phyloP scores from a whole-genome alignment of 2,888 invertebrate genomes.

The Chaetogeoica ovagalla region DNA sequence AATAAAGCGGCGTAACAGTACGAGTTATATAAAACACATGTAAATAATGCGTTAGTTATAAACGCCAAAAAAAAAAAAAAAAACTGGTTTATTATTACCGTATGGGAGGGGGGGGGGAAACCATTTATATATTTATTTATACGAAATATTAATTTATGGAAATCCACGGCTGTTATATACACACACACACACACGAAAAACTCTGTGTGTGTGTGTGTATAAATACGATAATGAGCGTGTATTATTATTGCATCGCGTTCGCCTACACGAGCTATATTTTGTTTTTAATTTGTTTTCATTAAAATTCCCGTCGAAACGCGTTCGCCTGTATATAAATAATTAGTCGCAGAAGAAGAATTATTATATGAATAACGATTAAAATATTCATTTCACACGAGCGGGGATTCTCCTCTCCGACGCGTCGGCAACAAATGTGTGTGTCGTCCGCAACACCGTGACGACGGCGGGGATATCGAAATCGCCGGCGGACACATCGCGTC shows the following conservation, averaged over 20 bases:
- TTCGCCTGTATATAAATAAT: no score
- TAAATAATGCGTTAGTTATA: background rate
- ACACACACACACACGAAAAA: background rate
- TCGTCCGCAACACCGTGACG: no score
- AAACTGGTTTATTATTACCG: conserved; percentile 41
- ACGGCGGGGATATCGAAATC: no score
- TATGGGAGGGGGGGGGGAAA: no score
- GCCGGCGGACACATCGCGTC: no score
- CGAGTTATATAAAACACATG: background rate
- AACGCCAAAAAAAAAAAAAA: background rate
- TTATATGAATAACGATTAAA: no score
- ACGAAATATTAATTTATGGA: conserved; percentile 35
- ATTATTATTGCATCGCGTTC: conserved; percentile 8
- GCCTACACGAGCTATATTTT: background rate
- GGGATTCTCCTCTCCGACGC: no score
- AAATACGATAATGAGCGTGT: background rate
- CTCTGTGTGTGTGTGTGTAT: conserved; percentile 9
- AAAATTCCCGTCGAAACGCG: conserved; percentile 10
- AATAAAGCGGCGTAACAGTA: no score
- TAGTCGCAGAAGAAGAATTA: no score
- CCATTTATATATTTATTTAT: no score
- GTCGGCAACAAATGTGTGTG: no score
- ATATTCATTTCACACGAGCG: no score
- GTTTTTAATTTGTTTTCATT: conserved; percentile 15
- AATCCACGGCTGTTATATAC: conserved; percentile 9